Evolutionary conservation across 30 jellyfish, hydroid and myxozoan species (phyloP).

Genomic region (Haliclystus octoradiatus): DNA sequence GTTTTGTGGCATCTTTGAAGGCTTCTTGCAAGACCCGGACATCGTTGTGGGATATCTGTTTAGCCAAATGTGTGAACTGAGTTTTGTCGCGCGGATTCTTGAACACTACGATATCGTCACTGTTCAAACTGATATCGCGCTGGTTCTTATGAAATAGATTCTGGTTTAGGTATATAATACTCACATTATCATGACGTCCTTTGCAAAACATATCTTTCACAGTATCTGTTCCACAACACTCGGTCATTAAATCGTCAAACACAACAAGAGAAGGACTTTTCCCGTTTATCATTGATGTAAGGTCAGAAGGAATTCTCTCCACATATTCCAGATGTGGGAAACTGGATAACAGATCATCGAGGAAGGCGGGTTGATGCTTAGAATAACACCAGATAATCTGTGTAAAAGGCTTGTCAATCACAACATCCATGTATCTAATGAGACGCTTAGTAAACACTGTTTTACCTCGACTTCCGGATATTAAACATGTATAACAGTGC

Average conservation of each 20-base stretch:
- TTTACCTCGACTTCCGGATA: slow-evolving; percentile 26
- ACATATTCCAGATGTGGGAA: background rate
- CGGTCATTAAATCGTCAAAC: background rate
- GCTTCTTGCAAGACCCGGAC: background rate
- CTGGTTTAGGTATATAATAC: background rate
- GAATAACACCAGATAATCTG: slow-evolving; percentile 6
- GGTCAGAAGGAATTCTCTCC: background rate
- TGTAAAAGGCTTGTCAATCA: background rate
- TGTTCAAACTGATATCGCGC: background rate
- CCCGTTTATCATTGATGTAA: background rate
- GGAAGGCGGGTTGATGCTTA: background rate
- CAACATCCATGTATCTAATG: background rate
- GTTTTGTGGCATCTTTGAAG: slow-evolving; percentile 1
- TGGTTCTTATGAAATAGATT: background rate
- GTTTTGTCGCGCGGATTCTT: slow-evolving; percentile 20
- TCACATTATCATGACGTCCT: background rate
- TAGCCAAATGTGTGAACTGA: slow-evolving; percentile 7
- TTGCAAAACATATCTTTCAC: background rate
- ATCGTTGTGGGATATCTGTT: slow-evolving; percentile 2
- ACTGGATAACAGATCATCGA: background rate
- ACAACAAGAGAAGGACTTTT: background rate
- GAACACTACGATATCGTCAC: background rate
- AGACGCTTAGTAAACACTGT: slow-evolving; percentile 14
- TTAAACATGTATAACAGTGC: slow-evolving; percentile 14
- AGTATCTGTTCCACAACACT: background rate